phyloP scores from a whole-genome alignment of 2,113 vertebrate species.

The Stomatorhinus ivindoensis region DNA sequence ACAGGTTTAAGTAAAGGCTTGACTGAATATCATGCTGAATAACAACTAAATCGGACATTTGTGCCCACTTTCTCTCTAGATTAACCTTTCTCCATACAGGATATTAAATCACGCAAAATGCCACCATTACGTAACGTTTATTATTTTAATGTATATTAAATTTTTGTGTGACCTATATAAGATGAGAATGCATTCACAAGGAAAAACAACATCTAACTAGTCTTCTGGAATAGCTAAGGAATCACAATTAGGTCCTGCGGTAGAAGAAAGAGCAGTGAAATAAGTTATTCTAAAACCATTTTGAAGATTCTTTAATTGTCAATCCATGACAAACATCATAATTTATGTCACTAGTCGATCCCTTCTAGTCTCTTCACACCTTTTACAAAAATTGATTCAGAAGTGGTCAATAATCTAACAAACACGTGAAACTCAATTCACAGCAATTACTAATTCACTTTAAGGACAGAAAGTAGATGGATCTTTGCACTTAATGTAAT shows the following conservation, averaged over 20 bases:
- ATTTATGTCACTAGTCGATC: neutral
- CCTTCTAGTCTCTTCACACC: neutral
- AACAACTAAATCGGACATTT: neutral
- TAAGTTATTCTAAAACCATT: neutral
- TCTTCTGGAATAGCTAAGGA: neutral
- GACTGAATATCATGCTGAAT: slow-evolving; percentile 20
- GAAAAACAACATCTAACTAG: neutral
- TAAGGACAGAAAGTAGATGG: slow-evolving; percentile 3
- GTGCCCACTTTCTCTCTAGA: neutral
- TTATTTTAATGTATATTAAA: neutral
- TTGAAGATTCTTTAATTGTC: neutral
- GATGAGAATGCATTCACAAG: neutral
- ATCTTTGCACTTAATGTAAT: slow-evolving; percentile 17
- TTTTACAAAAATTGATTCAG: slow-evolving; percentile 5
- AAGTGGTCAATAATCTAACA: slow-evolving; percentile 13
- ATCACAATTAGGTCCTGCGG: neutral
- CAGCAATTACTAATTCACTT: slow-evolving; percentile 18
- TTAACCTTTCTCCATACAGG: slow-evolving; percentile 1
- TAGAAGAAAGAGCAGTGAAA: neutral
- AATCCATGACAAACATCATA: neutral
- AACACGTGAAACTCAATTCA: slow-evolving; percentile 13
- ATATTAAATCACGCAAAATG: neutral
- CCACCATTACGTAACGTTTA: neutral
- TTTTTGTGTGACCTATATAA: neutral
- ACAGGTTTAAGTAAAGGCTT: slow-evolving; percentile 4